phyloP scores from a whole-genome alignment of 2,888 invertebrate species.

The Leucophenga maculata region DNA sequence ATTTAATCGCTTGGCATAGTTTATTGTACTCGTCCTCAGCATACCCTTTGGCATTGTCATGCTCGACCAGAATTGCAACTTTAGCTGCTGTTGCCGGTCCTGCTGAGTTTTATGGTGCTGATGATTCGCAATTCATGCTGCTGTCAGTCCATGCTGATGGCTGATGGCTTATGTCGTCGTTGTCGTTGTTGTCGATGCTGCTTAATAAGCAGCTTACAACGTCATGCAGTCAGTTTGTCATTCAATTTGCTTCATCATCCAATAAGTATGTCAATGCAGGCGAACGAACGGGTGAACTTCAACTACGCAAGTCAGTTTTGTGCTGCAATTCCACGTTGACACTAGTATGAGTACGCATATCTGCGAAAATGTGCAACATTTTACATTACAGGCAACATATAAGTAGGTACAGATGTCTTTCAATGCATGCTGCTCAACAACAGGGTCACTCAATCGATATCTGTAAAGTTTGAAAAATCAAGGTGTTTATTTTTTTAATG shows the following conservation, averaged over 20 bases:
- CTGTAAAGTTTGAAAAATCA: no score
- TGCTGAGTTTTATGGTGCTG: background rate
- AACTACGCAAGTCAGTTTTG: background rate
- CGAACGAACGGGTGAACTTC: conserved; percentile 18
- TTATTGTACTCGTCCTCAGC: background rate
- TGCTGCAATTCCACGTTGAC: no score
- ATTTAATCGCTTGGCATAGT: background rate
- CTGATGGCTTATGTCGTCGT: conserved; percentile 8
- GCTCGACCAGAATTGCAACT: background rate
- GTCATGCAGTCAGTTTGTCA: conserved; percentile 62
- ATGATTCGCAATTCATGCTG: background rate
- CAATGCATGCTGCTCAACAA: no score
- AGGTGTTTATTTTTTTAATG: no score
- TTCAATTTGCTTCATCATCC: conserved; percentile 65
- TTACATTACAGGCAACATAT: no score
- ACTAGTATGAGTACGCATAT: no score
- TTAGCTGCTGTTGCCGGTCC: background rate
- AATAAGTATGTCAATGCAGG: conserved; percentile 63
- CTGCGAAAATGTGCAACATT: no score
- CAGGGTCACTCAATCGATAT: no score
- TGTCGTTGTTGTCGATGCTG: conserved; percentile 41
- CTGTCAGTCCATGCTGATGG: conserved; percentile 10
- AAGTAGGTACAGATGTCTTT: no score
- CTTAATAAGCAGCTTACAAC: conserved; percentile 63
- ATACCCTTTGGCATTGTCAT: background rate